Percentiles rank a stretch among this genome's conserved stretches.
Conservation (phyloP, 1,140 invertebrate species). For the Pseudomyrmex flavicornis region DNA sequence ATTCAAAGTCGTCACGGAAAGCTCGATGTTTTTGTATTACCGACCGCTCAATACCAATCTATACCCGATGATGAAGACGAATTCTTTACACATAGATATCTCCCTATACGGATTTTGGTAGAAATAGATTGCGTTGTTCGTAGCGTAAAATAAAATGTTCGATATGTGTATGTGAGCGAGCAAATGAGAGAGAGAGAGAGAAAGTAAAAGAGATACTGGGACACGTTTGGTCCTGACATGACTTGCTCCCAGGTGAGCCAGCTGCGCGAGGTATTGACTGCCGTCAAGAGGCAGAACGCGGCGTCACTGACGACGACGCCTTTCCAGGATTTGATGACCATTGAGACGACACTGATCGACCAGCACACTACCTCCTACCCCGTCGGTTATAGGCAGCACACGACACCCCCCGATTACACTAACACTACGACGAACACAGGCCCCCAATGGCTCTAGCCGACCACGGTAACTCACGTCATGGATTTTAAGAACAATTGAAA, state of each 20-base stretch:
- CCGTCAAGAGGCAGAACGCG: slow-evolving; percentile 83
- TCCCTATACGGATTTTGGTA: neutral
- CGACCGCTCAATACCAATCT: neutral
- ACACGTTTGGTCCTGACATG: slow-evolving; percentile 78
- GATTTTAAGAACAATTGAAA: slow-evolving; percentile 79
- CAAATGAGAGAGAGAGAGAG: slow-evolving; percentile 19
- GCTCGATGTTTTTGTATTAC: neutral
- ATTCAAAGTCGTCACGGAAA: neutral
- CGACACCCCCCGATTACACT: slow-evolving; percentile 85
- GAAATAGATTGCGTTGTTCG: neutral
- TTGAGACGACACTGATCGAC: slow-evolving; percentile 84
- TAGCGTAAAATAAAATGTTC: slow-evolving; percentile 16
- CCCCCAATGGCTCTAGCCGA: slow-evolving; percentile 84
- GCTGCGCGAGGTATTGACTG: slow-evolving; percentile 84
- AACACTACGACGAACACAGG: slow-evolving; percentile 84
- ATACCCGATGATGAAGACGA: slow-evolving; percentile 2
- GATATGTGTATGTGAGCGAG: slow-evolving; percentile 4
- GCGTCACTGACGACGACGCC: slow-evolving; percentile 80
- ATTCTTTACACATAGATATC: neutral
- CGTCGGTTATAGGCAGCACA: slow-evolving; percentile 84
- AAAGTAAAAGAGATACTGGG: slow-evolving; percentile 69
- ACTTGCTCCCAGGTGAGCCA: slow-evolving; percentile 85
- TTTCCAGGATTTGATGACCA: slow-evolving; percentile 83
- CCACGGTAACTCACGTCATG: slow-evolving; percentile 85
- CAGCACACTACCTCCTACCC: slow-evolving; percentile 84